A percentile compares a stretch with the other conserved stretches of the same genome.
Conservation (phyloP, 2,888 invertebrate species). For the Apeira syringaria region DNA sequence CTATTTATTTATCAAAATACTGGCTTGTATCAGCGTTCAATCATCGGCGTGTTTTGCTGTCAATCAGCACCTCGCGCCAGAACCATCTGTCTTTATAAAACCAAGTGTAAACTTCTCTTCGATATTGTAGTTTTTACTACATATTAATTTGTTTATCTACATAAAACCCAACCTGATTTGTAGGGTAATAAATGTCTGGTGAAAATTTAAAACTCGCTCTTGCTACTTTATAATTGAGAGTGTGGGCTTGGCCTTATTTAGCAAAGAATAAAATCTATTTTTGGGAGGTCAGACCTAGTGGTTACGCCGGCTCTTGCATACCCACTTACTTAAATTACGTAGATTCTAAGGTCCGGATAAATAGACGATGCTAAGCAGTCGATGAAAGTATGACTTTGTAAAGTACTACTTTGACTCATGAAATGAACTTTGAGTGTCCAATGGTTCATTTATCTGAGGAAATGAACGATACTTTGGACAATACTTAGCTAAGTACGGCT, state of each 20-base stretch:
- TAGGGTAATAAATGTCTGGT: conserved; percentile 56
- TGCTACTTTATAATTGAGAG: conserved; percentile 19
- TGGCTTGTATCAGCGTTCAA: conserved; percentile 75
- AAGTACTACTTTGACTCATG: too few relatives aligned
- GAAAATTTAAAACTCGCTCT: conserved; percentile 23
- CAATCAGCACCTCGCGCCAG: conserved; percentile 60
- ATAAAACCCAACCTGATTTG: conserved; percentile 61
- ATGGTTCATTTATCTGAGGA: too few relatives aligned
- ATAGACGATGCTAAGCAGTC: too few relatives aligned
- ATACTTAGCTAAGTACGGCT: too few relatives aligned
- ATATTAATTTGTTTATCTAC: conserved; percentile 70
- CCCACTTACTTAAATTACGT: too few relatives aligned
- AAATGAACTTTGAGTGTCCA: too few relatives aligned
- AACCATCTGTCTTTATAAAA: conserved; percentile 79
- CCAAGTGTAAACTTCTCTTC: conserved; percentile 61
- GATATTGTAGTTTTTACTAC: conserved; percentile 71
- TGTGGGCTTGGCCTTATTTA: conserved; percentile 18
- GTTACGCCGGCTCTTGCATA: too few relatives aligned
- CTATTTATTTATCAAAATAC: conserved; percentile 76
- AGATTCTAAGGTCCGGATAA: too few relatives aligned
- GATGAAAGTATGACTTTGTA: too few relatives aligned
- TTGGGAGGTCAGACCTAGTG: neutral
- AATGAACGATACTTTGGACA: too few relatives aligned
- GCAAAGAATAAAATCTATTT: neutral
- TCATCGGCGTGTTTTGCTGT: conserved; percentile 74